Percentiles rank a stretch among this genome's conserved stretches.
Evolutionary conservation across 2,797 vertebrate species (phyloP).

Genomic region (Psittacula derbiana): DNA sequence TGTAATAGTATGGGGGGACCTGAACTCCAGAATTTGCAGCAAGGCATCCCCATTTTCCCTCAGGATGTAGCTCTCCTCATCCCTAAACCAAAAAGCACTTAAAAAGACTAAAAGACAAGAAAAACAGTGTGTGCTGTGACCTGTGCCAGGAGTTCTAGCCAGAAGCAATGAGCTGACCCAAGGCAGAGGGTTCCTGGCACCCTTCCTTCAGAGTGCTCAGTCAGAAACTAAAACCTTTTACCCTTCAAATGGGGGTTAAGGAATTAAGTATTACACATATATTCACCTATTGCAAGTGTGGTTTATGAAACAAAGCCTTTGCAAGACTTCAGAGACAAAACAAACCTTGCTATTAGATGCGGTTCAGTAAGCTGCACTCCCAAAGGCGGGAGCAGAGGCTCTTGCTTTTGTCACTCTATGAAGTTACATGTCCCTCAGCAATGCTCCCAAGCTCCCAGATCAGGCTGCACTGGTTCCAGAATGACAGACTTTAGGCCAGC

Average conservation of each 20-base stretch:
- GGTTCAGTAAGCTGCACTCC: rapidly evolving
- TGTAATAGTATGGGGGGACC: rapidly evolving
- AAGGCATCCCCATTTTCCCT: background rate
- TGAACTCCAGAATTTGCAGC: background rate
- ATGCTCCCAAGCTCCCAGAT: background rate
- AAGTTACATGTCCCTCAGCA: rapidly evolving
- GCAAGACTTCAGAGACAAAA: background rate
- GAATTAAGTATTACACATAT: rapidly evolving
- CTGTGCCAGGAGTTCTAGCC: background rate
- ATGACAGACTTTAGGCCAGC: background rate
- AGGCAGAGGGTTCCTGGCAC: background rate
- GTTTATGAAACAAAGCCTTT: background rate
- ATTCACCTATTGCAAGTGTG: rapidly evolving
- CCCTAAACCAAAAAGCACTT: too few relatives aligned
- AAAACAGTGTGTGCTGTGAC: background rate
- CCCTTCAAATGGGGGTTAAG: rapidly evolving
- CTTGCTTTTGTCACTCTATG: too few relatives aligned
- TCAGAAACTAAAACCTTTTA: background rate
- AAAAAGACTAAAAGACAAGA: background rate
- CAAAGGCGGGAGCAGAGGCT: background rate
- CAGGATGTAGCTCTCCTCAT: background rate
- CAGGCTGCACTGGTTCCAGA: background rate
- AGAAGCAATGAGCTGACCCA: background rate
- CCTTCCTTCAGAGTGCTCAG: rapidly evolving
- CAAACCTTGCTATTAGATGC: rapidly evolving